phyloP scores from a whole-genome alignment of 2,113 vertebrate genomes.

The Columbina picui region DNA sequence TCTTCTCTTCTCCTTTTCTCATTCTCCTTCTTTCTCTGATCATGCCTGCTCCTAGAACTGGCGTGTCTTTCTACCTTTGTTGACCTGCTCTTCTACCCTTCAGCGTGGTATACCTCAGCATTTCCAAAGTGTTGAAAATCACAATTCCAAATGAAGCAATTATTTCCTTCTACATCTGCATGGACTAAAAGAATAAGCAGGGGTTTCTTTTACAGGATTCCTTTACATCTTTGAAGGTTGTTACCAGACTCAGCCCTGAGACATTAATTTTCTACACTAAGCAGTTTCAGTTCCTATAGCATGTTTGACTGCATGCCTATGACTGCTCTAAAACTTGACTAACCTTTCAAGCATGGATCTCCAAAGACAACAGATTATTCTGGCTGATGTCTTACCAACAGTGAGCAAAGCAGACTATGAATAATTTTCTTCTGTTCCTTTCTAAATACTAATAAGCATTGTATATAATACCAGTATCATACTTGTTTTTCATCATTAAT shows the following conservation, averaged over 20 bases:
- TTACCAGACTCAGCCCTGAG: background rate
- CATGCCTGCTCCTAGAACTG: background rate
- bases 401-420: background rate
- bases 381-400: background rate
- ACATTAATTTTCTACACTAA: background rate
- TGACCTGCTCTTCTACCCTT: background rate
- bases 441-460: background rate
- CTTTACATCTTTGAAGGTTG: background rate
- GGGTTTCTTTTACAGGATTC: background rate
- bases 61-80: background rate
- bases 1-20: background rate
- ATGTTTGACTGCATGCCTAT: background rate
- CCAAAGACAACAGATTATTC: background rate
- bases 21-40: background rate
- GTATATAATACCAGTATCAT: background rate
- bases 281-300: background rate
- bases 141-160: background rate
- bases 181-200: background rate
- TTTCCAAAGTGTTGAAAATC: background rate
- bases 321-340: background rate
- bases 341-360: background rate
- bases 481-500: background rate
- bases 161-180: background rate
- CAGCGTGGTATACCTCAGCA: background rate
- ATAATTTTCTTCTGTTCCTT: background rate